Evolutionary conservation across 1,140 invertebrate genomes (phyloP).

Genomic region (Bombus difficillimus): DNA sequence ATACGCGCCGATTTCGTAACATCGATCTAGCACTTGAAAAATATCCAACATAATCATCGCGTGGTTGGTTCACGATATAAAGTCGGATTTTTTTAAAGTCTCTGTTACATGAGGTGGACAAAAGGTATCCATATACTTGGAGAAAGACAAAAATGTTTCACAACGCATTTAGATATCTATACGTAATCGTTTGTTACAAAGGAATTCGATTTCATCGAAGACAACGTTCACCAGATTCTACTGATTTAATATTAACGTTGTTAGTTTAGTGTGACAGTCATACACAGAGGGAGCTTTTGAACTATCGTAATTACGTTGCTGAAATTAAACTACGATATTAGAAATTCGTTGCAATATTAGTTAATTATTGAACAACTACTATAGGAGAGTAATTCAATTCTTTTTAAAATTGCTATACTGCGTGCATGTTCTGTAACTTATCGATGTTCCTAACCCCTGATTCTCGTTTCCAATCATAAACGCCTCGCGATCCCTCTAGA

Average conservation of each 20-base stretch:
- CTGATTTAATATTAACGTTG: not conserved
- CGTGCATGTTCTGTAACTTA: not conserved
- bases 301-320: not conserved
- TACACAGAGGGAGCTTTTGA: not conserved
- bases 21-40: not conserved
- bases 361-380: not conserved
- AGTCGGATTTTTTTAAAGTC: not conserved
- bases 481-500: not conserved
- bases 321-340: conserved; percentile 2
- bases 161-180: not conserved
- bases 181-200: not conserved
- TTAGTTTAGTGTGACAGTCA: not conserved
- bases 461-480: not conserved
- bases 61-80: not conserved
- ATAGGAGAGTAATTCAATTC: conserved; percentile 28
- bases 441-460: conserved; percentile 7
- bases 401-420: conserved; percentile 30
- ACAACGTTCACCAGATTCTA: not conserved
- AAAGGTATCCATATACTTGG: rapidly evolving
- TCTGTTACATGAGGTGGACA: not conserved
- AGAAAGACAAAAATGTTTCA: not conserved
- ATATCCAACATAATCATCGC: not conserved
- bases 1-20: conserved; percentile 4
- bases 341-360: conserved; percentile 2
- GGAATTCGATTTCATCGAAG: not conserved